phyloP scores from a whole-genome alignment of 1,140 invertebrate genomes.

The Lepidurus apus region DNA sequence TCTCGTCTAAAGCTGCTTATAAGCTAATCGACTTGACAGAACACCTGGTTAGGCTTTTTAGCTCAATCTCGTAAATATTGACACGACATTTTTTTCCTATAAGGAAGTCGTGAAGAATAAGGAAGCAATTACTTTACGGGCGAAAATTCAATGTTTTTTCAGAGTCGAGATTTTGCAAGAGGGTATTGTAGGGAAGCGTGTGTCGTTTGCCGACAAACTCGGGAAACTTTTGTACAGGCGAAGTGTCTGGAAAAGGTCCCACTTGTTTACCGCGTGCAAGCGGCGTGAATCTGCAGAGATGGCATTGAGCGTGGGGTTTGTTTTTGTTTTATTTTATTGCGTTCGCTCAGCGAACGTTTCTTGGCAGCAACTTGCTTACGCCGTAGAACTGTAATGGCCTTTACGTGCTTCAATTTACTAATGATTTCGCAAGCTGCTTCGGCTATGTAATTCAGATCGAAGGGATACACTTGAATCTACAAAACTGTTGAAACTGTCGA shows the following conservation, averaged over 20 bases:
- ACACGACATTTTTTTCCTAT: neutral
- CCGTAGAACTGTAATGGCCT: conserved; percentile 9
- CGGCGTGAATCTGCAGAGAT: neutral
- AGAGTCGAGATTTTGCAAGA: neutral
- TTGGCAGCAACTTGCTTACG: neutral
- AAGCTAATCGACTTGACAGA: neutral
- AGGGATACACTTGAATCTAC: too few relatives aligned
- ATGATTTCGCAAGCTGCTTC: neutral
- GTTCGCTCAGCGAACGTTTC: neutral
- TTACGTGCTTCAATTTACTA: neutral
- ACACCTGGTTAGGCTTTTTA: neutral
- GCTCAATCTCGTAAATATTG: neutral
- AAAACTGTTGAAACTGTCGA: too few relatives aligned
- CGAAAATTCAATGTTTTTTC: neutral
- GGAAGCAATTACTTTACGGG: neutral
- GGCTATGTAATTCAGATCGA: neutral
- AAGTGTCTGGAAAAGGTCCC: neutral
- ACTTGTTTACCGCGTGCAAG: neutral
- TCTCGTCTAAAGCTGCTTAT: neutral
- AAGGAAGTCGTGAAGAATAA: neutral
- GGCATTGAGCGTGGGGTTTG: conserved; percentile 7
- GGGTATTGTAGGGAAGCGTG: neutral
- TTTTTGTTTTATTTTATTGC: neutral
- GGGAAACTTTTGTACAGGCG: neutral
- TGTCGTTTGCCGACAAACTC: neutral